Evolutionary conservation across 2,888 invertebrate species (phyloP), one percentile per base, ranked within the genome.

Genomic region (Iselma pallidipennis): DNA sequence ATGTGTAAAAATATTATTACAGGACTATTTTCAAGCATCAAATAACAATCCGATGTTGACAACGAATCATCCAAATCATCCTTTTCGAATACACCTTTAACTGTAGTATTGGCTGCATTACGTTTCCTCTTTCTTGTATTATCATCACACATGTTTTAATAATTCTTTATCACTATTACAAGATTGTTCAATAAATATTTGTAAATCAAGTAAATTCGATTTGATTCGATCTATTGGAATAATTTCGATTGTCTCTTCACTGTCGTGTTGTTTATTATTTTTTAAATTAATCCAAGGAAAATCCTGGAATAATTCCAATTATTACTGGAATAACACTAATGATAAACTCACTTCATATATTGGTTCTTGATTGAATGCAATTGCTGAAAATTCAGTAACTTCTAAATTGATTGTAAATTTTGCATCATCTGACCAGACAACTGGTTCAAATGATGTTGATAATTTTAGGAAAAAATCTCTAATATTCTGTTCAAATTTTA

Each of bases 391-490:
- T 74, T 87, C 87, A 67, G 85, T 85, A 14, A 88, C 87, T 65
- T 86, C 83, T 52, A 89, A 77, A 61, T 84, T 83, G 59, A 90
- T 85, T n/a, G 82, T 81, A 75, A 90, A 90, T 66, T 85, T 86
- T 53, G 83, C 76, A 62, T 86, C 83, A 52, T 84, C 82, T 5
- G 87, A 84, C 79, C 31, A 88, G 81, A 66, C 84, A 84, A 29
- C 80, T 74, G 45, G 45, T 6, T 45, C 45, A 58, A 81, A 79
- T 23, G 83, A 74, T 58, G 84, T 82, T 0, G 86, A 80, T 49
- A 90, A 72, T 70, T 85, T 87, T 26, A 90, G 77, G 64, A 86
- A 87, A 74, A 88, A 86, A 6, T 85, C 84, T 57, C 88, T 82
- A 57, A 90, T 79, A 68, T 84, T 84, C 74, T 88, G 86, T 74